Percentiles rank a stretch among this genome's conserved stretches.
Evolutionary conservation across 2,797 vertebrate species (phyloP).

Genomic region (Eulemur coronatus): DNA sequence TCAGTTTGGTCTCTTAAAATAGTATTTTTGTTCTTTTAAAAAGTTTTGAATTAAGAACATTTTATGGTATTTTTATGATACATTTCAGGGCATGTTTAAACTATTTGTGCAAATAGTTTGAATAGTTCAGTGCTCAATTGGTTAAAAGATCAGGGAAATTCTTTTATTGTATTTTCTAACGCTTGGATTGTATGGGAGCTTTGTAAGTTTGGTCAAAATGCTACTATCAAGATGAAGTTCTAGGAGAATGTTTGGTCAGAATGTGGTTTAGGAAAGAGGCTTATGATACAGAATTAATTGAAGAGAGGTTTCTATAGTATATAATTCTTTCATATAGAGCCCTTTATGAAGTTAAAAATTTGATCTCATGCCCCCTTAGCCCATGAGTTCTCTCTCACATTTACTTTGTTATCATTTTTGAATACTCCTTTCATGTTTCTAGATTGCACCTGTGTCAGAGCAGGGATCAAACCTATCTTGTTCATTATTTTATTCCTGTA

Average conservation of each 20-base stretch:
- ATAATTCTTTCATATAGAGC: neutral
- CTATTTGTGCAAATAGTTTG: neutral
- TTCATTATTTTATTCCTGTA: neutral
- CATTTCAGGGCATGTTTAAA: neutral
- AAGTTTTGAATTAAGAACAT: neutral
- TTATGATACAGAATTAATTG: neutral
- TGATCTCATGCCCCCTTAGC: neutral
- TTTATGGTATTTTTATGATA: neutral
- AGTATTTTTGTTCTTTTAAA: neutral
- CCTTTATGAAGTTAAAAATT: neutral
- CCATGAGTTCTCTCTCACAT: neutral
- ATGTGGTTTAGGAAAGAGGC: neutral
- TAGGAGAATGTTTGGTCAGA: neutral
- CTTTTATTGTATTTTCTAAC: neutral
- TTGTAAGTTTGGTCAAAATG: neutral
- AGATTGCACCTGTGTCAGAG: neutral
- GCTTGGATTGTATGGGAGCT: neutral
- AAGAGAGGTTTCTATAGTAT: neutral
- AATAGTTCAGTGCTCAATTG: neutral
- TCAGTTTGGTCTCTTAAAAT: neutral
- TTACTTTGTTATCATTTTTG: neutral
- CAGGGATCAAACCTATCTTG: neutral
- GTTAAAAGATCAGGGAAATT: neutral
- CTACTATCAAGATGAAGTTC: neutral
- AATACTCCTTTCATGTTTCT: neutral